Evolutionary conservation across 2,888 invertebrate genomes (phyloP).

Genomic region (Geotrupes spiniger): DNA sequence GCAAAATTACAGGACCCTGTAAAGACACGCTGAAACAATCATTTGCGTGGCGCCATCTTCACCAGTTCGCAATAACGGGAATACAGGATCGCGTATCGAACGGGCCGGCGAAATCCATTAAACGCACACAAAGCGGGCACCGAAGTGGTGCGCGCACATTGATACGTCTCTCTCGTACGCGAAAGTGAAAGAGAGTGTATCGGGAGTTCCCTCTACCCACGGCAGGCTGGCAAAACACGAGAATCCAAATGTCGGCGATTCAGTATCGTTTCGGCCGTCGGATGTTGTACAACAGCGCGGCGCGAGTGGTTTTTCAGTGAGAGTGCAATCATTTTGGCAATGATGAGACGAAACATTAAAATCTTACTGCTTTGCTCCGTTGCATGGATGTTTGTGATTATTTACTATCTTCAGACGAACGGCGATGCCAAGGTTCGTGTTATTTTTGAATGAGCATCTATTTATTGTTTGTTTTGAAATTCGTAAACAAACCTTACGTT

Average conservation of each 20-base stretch:
- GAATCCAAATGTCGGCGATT: constrained; percentile 27
- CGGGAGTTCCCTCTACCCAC: constrained; percentile 19
- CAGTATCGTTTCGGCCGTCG: constrained; percentile 24
- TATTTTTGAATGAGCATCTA: constrained; percentile 12
- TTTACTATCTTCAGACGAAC: constrained; percentile 61
- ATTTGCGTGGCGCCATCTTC: neutral
- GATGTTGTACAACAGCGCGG: constrained; percentile 8
- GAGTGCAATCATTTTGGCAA: neutral
- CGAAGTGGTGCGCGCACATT: constrained; percentile 1
- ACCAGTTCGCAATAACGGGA: neutral
- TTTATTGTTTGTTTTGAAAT: neutral
- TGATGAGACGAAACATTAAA: constrained; percentile 62
- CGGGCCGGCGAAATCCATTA: constrained; percentile 4
- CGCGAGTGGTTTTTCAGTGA: constrained; percentile 3
- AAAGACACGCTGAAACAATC: neutral
- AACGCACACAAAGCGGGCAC: neutral
- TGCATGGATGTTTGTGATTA: constrained; percentile 63
- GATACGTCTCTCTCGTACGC: constrained; percentile 12
- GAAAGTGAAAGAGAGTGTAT: constrained; percentile 17
- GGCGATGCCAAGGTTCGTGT: constrained; percentile 55
- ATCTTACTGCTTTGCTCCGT: constrained; percentile 59
- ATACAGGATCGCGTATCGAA: neutral
- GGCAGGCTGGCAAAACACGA: constrained; percentile 28
- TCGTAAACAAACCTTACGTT: too few relatives aligned
- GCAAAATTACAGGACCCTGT: constrained; percentile 1